Percentiles rank a stretch among this genome's conserved stretches.
These are phyloP conservation scores for Zaprionus vittiger DNA, from an alignment of 1,140 invertebrate genomes.

Conservation along the genomic window DNA sequence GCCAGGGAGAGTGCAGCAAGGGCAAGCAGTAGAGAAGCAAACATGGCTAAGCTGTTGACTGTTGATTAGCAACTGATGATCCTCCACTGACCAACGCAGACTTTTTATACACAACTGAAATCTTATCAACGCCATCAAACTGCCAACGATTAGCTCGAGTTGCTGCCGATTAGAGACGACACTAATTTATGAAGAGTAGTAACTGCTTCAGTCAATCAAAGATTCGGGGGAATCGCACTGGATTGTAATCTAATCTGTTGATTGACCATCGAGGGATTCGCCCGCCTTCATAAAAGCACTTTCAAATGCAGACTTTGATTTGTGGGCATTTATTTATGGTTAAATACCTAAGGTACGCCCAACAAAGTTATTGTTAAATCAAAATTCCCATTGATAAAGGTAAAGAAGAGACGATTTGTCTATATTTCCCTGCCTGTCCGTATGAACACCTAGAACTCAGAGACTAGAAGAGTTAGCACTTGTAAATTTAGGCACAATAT, in stretches of 20 bases:
- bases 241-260: not conserved
- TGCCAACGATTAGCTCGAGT: not conserved
- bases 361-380: not conserved
- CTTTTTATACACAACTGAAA: not conserved
- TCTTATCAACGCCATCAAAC: not conserved
- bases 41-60: not conserved
- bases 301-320: not conserved
- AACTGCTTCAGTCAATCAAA: not conserved
- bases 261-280: not conserved
- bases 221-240: not conserved
- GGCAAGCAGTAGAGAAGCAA: not conserved
- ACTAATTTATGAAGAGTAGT: not conserved
- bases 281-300: not conserved
- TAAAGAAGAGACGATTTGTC: not conserved
- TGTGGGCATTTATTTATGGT: not conserved
- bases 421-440: not conserved
- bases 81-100: not conserved
- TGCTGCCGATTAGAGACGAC: not conserved
- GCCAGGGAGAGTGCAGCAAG: not conserved
- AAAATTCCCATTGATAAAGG: not conserved
- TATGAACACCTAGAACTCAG: not conserved
- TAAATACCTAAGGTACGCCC: not conserved
- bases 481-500: no score
- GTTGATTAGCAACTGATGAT: not conserved
- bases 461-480: not conserved